A percentile compares a stretch with the other conserved stretches of the same genome.
phyloP scores from a whole-genome alignment of 2,797 vertebrate species.

The Anguilla megastoma region DNA sequence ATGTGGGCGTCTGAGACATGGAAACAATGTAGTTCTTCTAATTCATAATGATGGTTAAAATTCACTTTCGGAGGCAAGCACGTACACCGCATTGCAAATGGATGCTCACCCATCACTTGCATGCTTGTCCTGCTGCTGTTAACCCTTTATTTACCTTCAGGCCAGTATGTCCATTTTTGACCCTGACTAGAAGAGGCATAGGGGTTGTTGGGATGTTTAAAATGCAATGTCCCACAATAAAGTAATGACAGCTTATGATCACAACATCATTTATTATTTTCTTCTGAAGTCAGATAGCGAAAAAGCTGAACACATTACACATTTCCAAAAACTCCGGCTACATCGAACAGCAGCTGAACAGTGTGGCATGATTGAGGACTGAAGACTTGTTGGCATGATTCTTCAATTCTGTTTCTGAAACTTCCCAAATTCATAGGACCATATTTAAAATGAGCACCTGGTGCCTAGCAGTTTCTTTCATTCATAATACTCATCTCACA shows the following conservation, averaged over 20 bases:
- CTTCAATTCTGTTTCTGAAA: not conserved
- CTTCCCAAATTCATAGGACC: too few species aligned
- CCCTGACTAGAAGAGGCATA: not conserved
- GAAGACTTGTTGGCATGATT: not conserved
- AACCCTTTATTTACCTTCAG: not conserved
- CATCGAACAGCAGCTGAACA: not conserved
- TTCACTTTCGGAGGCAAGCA: not conserved
- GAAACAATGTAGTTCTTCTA: not conserved
- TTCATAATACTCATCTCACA: too few species aligned
- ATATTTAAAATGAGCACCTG: too few species aligned
- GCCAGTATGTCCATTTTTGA: not conserved
- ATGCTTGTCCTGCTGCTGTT: not conserved
- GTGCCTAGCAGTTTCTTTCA: too few species aligned
- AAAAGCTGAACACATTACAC: too few species aligned
- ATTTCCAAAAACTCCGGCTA: too few species aligned
- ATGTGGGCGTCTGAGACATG: not conserved
- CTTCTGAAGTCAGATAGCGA: too few species aligned
- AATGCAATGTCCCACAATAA: not conserved
- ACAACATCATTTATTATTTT: not conserved
- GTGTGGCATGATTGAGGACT: not conserved
- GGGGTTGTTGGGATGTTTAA: not conserved
- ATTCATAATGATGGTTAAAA: conserved; percentile 13
- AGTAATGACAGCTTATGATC: not conserved
- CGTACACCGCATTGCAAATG: not conserved
- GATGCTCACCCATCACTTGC: not conserved